Evolutionary conservation across 2,888 invertebrate genomes (phyloP).

Genomic region (Sphecodes monilicornis): DNA sequence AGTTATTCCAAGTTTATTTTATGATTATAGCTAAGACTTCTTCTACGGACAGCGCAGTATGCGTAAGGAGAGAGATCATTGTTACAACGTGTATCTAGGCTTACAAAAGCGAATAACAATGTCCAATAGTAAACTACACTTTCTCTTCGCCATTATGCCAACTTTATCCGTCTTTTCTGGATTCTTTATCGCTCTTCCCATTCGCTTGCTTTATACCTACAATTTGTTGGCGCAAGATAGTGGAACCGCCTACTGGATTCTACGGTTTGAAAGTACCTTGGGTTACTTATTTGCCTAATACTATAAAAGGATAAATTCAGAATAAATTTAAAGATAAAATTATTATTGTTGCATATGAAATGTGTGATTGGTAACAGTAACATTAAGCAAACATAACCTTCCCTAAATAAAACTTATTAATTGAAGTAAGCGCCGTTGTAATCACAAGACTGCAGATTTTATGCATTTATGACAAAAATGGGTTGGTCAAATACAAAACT

Average conservation of each 20-base stretch:
- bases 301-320: not conserved
- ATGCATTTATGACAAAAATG: too few species aligned
- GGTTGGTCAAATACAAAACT: too few species aligned
- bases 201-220: not conserved
- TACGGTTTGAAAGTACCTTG: not conserved
- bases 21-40: not conserved
- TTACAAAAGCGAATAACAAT: conserved; percentile 38
- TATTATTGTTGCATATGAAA: too few species aligned
- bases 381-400: too few species aligned
- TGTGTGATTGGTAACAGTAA: too few species aligned
- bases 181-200: not conserved
- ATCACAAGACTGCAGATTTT: too few species aligned
- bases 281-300: not conserved
- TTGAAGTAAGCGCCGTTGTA: too few species aligned
- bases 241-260: not conserved
- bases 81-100: conserved; percentile 31
- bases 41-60: conserved; percentile 22
- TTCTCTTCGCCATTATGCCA: conserved; percentile 31
- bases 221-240: conserved; percentile 2
- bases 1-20: conserved; percentile 10
- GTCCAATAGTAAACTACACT: conserved; percentile 24
- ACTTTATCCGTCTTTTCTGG: conserved; percentile 1
- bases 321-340: too few species aligned
- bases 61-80: conserved; percentile 29
- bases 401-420: too few species aligned